Evolutionary conservation across 2,888 invertebrate species (phyloP), one percentile per base, ranked within the genome.

Genomic region (Apodemia zela): DNA sequence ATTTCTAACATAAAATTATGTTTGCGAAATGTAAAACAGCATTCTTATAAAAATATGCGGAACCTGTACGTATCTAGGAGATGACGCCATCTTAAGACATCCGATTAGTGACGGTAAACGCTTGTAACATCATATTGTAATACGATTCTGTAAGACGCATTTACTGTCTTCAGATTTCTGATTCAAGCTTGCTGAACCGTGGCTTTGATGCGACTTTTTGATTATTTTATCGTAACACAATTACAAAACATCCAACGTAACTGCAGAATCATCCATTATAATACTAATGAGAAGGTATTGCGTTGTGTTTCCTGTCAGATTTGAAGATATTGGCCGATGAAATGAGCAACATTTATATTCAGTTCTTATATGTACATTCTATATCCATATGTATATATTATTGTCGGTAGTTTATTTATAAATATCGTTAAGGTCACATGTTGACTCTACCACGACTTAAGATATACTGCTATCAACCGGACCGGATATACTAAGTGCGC

Each of bases 181-280:
- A 21, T 29, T 57, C 29, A 57, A 57, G n/a, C 29, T 29, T 29
- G 54, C 54, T 57, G 54, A 57, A 57, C 54, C 54, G 29, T 57
- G 54, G 29, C 54, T 57, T 15, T 57, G 54, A 57, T 57, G 54
- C 54, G 54, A 54, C 54, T 54, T 54, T 54, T 54, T 57, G 54
- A 25, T 57, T 57, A 57, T 57, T 57, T 57, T 57, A 57, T 57
- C 54, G 54, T 57, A 57, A 57, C 51, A 51, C 54, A 57, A 57
- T 57, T 57, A 57, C 54, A 57, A 57, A 57, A 57, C 54, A 54
- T 54, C 54, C 54, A 54, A 54, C 54, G 54, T 54, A 54, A 54
- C 54, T 54, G 54, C 54, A 54, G 25, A 54, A 54, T 54, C 54
- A 54, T 54, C 54, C 54, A 25, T 57, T 29, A 57, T 57, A 57